Percentiles rank a stretch among this genome's conserved stretches.
phyloP scores from a whole-genome alignment of 2,113 vertebrate species.

The Nycticorax nycticorax region DNA sequence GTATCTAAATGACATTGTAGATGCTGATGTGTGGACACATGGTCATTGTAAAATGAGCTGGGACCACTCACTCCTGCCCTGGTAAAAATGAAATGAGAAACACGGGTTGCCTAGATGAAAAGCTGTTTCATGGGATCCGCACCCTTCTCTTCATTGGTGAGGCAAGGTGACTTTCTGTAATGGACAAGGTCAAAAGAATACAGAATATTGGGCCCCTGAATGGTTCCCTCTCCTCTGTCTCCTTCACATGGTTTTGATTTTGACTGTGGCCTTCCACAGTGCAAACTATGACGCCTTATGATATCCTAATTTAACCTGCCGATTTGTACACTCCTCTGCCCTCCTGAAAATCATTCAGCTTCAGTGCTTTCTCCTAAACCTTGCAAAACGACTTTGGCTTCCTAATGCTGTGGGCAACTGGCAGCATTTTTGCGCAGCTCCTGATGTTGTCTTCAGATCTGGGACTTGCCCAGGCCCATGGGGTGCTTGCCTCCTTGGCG shows the following conservation, averaged over 20 bases:
- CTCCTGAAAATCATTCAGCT: background rate
- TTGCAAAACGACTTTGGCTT: background rate
- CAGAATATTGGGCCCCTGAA: background rate
- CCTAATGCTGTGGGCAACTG: background rate
- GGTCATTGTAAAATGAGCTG: background rate
- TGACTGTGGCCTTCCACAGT: background rate
- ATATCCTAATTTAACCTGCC: background rate
- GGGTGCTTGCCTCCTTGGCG: background rate
- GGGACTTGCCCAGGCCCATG: fast-evolving
- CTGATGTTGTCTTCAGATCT: background rate
- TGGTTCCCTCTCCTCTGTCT: background rate
- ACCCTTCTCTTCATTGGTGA: background rate
- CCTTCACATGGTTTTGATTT: background rate
- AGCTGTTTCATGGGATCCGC: background rate
- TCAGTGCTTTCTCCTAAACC: background rate
- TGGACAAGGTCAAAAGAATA: background rate
- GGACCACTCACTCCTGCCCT: background rate
- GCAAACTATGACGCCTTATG: background rate
- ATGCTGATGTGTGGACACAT: background rate
- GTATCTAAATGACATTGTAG: background rate
- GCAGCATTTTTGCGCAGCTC: background rate
- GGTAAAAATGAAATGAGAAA: background rate
- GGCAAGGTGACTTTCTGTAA: background rate
- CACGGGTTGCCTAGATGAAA: background rate
- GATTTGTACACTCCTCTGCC: background rate